These are phyloP conservation scores for Zootermopsis nevadensis DNA, from an alignment of 2,888 invertebrate species.

Conservation along the genomic window DNA sequence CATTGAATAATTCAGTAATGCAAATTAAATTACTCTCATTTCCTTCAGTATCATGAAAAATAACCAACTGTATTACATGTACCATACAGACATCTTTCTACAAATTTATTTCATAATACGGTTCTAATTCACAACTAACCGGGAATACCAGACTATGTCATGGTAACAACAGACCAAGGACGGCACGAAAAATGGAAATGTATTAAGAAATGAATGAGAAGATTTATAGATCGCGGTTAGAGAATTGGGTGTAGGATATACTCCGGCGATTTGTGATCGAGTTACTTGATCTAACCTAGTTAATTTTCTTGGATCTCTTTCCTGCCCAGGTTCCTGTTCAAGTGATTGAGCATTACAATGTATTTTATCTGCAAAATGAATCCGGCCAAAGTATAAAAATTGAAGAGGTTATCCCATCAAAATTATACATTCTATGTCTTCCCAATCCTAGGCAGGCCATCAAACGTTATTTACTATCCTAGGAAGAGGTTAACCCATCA, in stretches of 20 bases:
- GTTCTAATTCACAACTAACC: not conserved
- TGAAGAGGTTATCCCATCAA: too few relatives aligned
- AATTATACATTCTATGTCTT: too few relatives aligned
- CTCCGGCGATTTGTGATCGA: not conserved
- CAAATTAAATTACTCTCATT: not conserved
- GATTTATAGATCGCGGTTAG: not conserved
- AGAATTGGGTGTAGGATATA: not conserved
- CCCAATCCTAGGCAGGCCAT: too few relatives aligned
- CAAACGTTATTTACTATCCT: too few relatives aligned
- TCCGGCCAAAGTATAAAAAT: too few relatives aligned
- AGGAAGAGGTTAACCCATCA: too few relatives aligned
- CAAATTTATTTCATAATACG: not conserved
- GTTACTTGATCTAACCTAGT: not conserved
- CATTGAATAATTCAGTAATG: not conserved
- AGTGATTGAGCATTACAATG: too few relatives aligned
- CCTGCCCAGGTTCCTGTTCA: too few relatives aligned
- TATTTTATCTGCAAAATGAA: too few relatives aligned
- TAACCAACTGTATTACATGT: not conserved
- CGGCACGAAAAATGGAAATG: not conserved
- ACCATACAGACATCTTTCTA: not conserved
- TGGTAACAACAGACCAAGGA: not conserved
- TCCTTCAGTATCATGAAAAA: not conserved
- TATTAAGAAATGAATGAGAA: not conserved
- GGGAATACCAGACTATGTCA: not conserved
- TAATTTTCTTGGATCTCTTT: too few relatives aligned